Conservation (phyloP, 2,113 vertebrate species). For the Capreolus pygargus region DNA sequence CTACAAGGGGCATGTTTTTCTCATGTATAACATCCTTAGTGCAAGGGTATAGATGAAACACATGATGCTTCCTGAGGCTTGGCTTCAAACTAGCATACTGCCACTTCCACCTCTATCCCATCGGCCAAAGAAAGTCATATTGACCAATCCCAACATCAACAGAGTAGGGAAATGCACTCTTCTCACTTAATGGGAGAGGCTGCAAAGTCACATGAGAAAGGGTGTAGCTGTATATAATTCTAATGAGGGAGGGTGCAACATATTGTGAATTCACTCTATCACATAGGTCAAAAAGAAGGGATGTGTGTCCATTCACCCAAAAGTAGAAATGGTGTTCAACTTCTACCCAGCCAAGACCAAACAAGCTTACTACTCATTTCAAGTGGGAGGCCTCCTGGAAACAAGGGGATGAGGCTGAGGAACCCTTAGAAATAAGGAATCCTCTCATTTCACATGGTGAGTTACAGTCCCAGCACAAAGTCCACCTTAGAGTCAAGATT, state of each 20-base stretch:
- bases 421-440: background rate
- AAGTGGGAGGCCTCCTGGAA: background rate
- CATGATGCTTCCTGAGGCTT: background rate
- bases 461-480: background rate
- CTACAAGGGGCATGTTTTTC: background rate
- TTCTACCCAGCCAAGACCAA: background rate
- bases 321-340: background rate
- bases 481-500: conserved; percentile 61
- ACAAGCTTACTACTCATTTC: background rate
- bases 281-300: background rate
- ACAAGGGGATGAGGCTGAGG: background rate
- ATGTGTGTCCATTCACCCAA: background rate
- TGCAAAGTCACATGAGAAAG: background rate
- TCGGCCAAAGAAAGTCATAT: background rate
- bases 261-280: background rate
- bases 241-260: background rate
- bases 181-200: background rate
- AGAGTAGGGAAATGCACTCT: background rate
- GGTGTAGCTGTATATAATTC: background rate
- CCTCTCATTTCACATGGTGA: background rate
- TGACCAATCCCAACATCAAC: background rate
- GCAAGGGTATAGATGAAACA: background rate
- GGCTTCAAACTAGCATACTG: background rate
- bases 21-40: background rate
- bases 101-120: background rate